Evolutionary conservation across 2,888 invertebrate species (phyloP).

Genomic region (Pterobdella sp.): DNA sequence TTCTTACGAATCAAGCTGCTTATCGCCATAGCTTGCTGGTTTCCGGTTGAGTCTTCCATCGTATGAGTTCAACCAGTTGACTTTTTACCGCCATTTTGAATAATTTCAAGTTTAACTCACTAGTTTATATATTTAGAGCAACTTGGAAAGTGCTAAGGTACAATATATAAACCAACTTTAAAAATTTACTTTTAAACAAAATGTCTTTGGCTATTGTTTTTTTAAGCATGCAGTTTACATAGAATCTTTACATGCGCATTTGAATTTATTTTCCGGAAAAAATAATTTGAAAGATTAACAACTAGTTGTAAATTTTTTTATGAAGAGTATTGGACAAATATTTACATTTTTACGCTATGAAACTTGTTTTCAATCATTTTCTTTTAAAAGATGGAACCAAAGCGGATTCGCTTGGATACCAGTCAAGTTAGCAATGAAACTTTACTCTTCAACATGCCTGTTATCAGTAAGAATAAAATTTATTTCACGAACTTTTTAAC

Average conservation of each 20-base stretch:
- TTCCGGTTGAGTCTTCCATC: neutral
- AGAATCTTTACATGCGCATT: no score
- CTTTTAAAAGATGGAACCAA: conserved; percentile 15
- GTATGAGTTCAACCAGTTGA: neutral
- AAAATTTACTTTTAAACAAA: no score
- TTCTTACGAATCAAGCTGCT: neutral
- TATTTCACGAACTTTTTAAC: neutral
- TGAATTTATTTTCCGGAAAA: no score
- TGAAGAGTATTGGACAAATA: no score
- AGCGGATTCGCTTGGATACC: conserved; percentile 15
- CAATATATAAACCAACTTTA: neutral
- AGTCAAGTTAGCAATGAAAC: conserved; percentile 7
- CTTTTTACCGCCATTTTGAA: neutral
- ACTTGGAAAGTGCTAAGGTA: neutral
- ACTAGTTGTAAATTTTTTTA: no score
- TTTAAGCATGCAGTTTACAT: no score
- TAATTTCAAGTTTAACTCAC: neutral
- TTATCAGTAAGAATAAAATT: neutral
- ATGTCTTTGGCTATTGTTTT: no score
- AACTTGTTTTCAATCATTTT: no score
- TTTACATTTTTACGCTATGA: no score
- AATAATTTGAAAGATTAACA: no score
- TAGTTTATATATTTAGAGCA: neutral
- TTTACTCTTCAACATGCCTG: conserved; percentile 6
- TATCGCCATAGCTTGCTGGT: neutral